phyloP scores from a whole-genome alignment of 1,140 invertebrate species.

The Halyomorpha halys region DNA sequence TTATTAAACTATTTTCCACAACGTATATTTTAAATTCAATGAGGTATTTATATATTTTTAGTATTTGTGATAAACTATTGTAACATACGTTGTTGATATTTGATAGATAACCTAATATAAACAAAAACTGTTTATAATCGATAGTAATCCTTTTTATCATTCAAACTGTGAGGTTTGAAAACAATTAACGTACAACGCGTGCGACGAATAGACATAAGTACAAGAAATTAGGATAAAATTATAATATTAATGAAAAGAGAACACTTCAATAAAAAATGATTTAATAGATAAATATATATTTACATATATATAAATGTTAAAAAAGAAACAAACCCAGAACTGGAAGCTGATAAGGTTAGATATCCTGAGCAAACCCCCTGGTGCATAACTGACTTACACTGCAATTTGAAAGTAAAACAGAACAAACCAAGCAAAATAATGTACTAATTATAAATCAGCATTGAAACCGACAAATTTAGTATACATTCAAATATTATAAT shows the following conservation, averaged over 20 bases:
- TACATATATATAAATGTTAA: not conserved
- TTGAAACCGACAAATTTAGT: not conserved
- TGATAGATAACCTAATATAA: no score
- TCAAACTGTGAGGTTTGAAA: not conserved
- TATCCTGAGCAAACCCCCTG: conserved; percentile 4
- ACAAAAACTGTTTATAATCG: no score
- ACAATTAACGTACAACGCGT: not conserved
- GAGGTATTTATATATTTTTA: no score
- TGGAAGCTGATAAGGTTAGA: conserved; percentile 13
- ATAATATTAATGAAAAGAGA: not conserved
- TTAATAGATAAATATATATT: not conserved
- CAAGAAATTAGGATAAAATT: not conserved
- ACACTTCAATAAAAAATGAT: not conserved
- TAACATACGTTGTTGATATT: no score
- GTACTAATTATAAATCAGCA: not conserved
- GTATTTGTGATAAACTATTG: no score
- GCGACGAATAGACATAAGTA: not conserved
- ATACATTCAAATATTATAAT: not conserved
- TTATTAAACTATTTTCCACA: no score
- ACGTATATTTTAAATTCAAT: no score
- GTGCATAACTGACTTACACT: conserved; percentile 1
- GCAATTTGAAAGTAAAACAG: not conserved
- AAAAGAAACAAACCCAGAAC: conserved; percentile 6
- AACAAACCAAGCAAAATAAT: not conserved
- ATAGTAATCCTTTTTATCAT: not conserved